Evolutionary conservation across 2,888 invertebrate species (phyloP), one percentile per base, ranked within the genome.

Genomic region (Melangyna quadrimaculata): DNA sequence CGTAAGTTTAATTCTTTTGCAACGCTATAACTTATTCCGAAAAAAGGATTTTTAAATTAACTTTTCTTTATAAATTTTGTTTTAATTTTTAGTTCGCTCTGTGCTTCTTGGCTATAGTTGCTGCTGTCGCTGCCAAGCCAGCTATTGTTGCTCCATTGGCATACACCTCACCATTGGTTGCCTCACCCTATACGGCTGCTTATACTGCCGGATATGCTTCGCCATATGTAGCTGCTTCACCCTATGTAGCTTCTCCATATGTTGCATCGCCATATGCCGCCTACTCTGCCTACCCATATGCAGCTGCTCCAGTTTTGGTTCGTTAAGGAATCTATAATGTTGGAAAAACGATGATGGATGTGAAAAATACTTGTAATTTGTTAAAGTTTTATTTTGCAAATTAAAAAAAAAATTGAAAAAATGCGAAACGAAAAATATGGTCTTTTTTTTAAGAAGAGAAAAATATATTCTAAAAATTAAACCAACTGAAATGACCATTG

Each of bases 281-380:
- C 43, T 81, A 86, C 63, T 86, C 86, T 8, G 81, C 86, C 19
- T 86, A 81, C 12, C 84, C 84, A 45, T 86, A 86, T 51, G 80
- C 80, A 48, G 72, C 77, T 48, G 78, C 72, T 63, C 27, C 83
- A 53, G 63, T 79, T 55, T 77, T 80, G 48, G 84, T 80, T 17
- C 84, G 84, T 84, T 84, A 79, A 80, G 61, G 24, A 67, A 9
- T n/a, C n/a, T n/a, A n/a, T 19, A 12, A 22, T 19, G 2, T 53
- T 45, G 63, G 6, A 8, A 17, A 14, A 24, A 12, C 8, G 51
- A 80, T 27, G n/a, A 17, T 19, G 9, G 51, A n/a, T n/a, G n/a
- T 32, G 5, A 4, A 40, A 7, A 27, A 35, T 17, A 19, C 19
- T 43, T 22, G 29, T 17, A 32, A 70, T 37, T 55, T 69, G 40